phyloP scores from a whole-genome alignment of 1,140 invertebrate species.

The Macrobrachium nipponense region DNA sequence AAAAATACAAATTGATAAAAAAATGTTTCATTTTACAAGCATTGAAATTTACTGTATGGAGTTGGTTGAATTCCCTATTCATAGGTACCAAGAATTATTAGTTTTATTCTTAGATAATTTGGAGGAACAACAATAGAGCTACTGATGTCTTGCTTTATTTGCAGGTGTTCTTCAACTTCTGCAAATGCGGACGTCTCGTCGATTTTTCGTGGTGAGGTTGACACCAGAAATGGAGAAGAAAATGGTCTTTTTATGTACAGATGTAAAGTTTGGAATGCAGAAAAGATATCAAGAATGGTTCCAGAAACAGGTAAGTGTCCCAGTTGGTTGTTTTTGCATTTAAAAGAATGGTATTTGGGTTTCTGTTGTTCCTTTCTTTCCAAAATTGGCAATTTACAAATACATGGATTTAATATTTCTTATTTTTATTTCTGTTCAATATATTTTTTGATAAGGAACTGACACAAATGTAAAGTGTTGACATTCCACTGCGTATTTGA shows the following conservation, averaged over 20 bases:
- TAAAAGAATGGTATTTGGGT: no score
- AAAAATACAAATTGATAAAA: no score
- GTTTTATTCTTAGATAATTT: not conserved
- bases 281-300: constrained; percentile 99
- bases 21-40: no score
- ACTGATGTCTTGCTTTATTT: not conserved
- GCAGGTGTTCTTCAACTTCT: constrained; percentile 84
- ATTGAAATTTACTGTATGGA: no score
- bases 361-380: no score
- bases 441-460: not conserved
- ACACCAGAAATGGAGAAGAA: constrained; percentile 98
- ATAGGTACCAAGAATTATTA: no score
- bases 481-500: not conserved
- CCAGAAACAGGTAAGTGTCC: constrained; percentile 79
- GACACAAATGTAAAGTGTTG: no score
- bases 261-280: constrained; percentile 96
- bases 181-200: constrained; percentile 88
- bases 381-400: no score
- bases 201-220: constrained; percentile 90
- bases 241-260: constrained; percentile 90
- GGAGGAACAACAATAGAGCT: not conserved
- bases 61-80: no score
- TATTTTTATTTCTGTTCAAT: not conserved
- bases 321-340: not conserved
- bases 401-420: no score